Conservation (phyloP, 2,797 vertebrate species). For the Gastrophryne carolinensis region DNA sequence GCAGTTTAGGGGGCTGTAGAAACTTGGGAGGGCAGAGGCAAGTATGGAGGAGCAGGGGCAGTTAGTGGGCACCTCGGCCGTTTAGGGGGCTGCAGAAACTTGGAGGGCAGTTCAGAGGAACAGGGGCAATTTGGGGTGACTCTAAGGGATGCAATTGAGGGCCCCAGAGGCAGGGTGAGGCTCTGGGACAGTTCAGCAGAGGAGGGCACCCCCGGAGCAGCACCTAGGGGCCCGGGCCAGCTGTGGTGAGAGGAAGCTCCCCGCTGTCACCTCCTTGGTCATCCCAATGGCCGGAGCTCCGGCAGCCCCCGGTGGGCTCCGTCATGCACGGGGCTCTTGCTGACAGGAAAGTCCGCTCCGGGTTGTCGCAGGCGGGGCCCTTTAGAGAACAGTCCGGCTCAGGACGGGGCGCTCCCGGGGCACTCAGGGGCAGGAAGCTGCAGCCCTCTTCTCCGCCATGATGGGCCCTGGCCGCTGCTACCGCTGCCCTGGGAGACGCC, state of each 20-base stretch:
- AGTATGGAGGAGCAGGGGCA: background rate
- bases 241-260: background rate
- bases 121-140: background rate
- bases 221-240: background rate
- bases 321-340: background rate
- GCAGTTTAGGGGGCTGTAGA: background rate
- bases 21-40: background rate
- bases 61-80: background rate
- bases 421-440: constrained; percentile 12
- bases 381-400: background rate
- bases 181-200: background rate
- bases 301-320: background rate
- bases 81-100: background rate
- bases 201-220: background rate
- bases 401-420: background rate
- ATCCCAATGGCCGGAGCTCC: background rate
- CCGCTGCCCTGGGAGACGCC: constrained; percentile 52
- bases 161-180: background rate
- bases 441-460: constrained; percentile 37
- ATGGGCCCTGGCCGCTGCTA: constrained; percentile 29
- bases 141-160: background rate
- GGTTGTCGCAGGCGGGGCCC: background rate
- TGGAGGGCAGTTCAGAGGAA: background rate
- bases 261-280: constrained; percentile 47
- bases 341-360: constrained; percentile 51